A percentile compares a stretch with the other conserved stretches of the same genome.
Conservation (phyloP, 2,113 vertebrate genomes). For the Poeciliopsis occidentalis region DNA sequence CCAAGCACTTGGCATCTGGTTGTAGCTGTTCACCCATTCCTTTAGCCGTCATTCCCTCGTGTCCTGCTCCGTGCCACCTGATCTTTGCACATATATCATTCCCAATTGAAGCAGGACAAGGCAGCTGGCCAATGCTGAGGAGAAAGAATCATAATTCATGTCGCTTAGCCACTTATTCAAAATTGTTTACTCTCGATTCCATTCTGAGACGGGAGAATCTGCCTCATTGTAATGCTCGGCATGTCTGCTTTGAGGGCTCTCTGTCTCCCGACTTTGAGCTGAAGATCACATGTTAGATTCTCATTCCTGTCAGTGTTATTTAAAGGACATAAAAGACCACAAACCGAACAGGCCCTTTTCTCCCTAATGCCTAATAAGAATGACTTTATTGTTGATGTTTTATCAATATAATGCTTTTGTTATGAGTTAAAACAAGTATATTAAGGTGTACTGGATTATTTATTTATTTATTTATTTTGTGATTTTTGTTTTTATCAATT, state of each 20-base stretch:
- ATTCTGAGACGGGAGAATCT: conserved; percentile 56
- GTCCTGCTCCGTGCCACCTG: conserved; percentile 64
- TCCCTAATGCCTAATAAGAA: conserved; percentile 19
- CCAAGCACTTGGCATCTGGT: conserved; percentile 58
- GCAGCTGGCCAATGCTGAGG: conserved; percentile 69
- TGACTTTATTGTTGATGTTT: background rate
- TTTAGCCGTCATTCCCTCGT: conserved; percentile 12
- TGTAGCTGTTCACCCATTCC: conserved; percentile 37
- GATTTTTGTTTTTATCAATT: background rate
- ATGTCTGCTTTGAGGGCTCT: conserved; percentile 45
- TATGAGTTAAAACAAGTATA: background rate
- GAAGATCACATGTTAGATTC: conserved; percentile 37
- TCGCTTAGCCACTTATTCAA: conserved; percentile 74
- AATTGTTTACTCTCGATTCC: conserved; percentile 77
- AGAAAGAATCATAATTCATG: conserved; percentile 72
- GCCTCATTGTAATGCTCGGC: conserved; percentile 60
- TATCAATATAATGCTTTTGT: background rate
- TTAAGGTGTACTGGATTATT: background rate
- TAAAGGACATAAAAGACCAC: conserved; percentile 45
- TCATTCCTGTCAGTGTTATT: conserved; percentile 46
- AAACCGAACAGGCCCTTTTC: conserved; percentile 1
- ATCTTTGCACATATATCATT: conserved; percentile 79
- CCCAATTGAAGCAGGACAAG: conserved; percentile 67
- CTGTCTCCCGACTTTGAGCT: conserved; percentile 34
- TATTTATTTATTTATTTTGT: background rate